A percentile compares a stretch with the other conserved stretches of the same genome.
phyloP scores from a whole-genome alignment of 2,888 invertebrate genomes.

The Scaptomyza polygonia region DNA sequence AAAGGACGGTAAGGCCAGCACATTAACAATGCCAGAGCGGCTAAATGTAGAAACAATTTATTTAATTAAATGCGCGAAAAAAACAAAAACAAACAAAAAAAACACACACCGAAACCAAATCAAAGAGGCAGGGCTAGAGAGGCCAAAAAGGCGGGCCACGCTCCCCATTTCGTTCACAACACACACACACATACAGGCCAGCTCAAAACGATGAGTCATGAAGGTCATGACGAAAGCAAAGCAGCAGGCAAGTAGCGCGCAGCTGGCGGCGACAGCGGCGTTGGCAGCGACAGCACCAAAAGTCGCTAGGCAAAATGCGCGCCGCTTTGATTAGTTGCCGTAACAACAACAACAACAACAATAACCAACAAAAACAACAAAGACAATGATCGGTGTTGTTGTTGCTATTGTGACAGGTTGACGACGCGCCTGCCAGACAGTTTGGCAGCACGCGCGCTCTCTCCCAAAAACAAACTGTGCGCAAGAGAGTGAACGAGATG shows the following conservation, averaged over 20 bases:
- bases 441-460: constrained; percentile 70
- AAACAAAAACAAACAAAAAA: constrained; percentile 16
- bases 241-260: constrained; percentile 37
- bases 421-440: constrained; percentile 74
- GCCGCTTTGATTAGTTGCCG: constrained; percentile 69
- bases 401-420: constrained; percentile 62
- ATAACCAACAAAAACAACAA: constrained; percentile 14
- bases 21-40: constrained; percentile 49
- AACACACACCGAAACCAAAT: constrained; percentile 25
- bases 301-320: constrained; percentile 51
- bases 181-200: constrained; percentile 12
- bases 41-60: constrained; percentile 72
- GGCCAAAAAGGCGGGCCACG: constrained; percentile 57
- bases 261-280: constrained; percentile 24
- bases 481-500: constrained; percentile 1
- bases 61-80: constrained; percentile 75
- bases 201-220: constrained; percentile 84
- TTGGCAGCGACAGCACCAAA: constrained; percentile 50
- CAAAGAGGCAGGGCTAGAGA: constrained; percentile 25
- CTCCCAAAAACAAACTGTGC: constrained; percentile 13
- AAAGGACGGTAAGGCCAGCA: constrained; percentile 16
- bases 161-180: constrained; percentile 38
- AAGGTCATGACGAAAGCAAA: constrained; percentile 84
- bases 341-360: constrained; percentile 34
- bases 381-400: constrained; percentile 29